Base-by-base conservation (phyloP, 2,797 vertebrate genomes). In the Peromyscus aztecus region DNA sequence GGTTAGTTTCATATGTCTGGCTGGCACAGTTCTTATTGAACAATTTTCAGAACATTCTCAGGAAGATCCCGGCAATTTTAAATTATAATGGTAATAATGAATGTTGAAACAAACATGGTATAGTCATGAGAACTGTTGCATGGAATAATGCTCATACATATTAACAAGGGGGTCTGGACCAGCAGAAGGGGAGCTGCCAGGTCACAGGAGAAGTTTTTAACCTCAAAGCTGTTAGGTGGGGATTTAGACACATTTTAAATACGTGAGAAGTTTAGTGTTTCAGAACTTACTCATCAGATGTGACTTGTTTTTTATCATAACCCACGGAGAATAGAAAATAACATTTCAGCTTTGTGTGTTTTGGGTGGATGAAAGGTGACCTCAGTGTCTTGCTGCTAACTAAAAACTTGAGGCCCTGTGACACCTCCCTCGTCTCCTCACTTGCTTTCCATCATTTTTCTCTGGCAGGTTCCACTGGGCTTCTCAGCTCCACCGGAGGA, bases 401-500 rank as follows among this genome's bases (percentile, higher is more conserved):
- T 88, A 27, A 34, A 83, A 27, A 16, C 37, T 11, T 27, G 37
- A 5, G 27, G 1, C 12, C 6, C 17, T 11, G 21, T 31, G 10
- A 11, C 4, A 19, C 5, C 83, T 55, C 52, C 0, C 4, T 7
- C 10, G 13, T 57, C 63, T 84, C 31, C 90, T 87, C 17, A 92
- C n/a, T 27, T 75, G 40, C n/a, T 27, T 89, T 37, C 17, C 12
- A 3, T 34, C 4, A 3, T 93, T 82, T 96, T 65, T 80, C 84
- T 94, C 69, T 77, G 1, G 31, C 97, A 99, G 99, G 98, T 99
- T 55, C 99, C 99, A 0, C 97, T 97, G 61, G 98, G 98, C 76
- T 98, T 99, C 97, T 98, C 96, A 4, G 95, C 98, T 29, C 77
- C 95, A 0, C 91, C 91, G 11, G 98, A 99, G 21, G 94, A 96